These are phyloP conservation scores for Dicrurus megarhynchus DNA, from an alignment of 2,113 vertebrate species.

Conservation along the genomic window DNA sequence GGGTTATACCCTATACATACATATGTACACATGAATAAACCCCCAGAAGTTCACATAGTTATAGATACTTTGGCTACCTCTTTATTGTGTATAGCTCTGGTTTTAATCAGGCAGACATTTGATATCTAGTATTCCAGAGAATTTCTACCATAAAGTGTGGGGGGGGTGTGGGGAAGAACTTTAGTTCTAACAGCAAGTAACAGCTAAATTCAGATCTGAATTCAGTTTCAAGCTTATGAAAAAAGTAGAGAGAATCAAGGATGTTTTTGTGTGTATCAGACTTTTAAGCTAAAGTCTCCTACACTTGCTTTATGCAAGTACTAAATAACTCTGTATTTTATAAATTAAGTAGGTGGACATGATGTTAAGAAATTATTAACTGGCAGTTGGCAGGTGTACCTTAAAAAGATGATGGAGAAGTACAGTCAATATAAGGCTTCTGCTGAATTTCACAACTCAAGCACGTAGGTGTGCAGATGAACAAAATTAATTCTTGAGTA, in stretches of 20 bases:
- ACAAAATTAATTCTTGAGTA: neutral
- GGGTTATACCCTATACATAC: neutral
- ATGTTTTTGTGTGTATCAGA: constrained; percentile 2
- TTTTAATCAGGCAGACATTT: neutral
- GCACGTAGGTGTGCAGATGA: neutral
- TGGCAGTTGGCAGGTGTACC: constrained; percentile 32
- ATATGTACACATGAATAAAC: neutral
- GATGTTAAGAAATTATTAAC: constrained; percentile 45
- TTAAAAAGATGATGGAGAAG: constrained; percentile 6
- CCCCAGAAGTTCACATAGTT: neutral
- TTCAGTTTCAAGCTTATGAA: neutral
- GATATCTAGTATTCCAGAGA: neutral
- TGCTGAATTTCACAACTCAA: constrained; percentile 36
- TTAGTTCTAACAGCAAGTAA: neutral
- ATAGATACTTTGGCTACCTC: neutral
- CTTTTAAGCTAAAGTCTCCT: constrained; percentile 38
- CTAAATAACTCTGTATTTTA: constrained; percentile 44
- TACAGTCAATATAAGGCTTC: neutral
- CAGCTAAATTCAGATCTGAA: neutral
- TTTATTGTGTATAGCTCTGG: neutral
- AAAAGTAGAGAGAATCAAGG: neutral
- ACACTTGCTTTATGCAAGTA: constrained; percentile 25
- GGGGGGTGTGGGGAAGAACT: neutral
- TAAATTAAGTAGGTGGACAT: constrained; percentile 50
- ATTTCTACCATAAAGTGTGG: neutral